Evolutionary conservation across 2,888 invertebrate genomes (phyloP), one percentile per base, ranked within the genome.

Genomic region (Zygothrica quintamaculata): DNA sequence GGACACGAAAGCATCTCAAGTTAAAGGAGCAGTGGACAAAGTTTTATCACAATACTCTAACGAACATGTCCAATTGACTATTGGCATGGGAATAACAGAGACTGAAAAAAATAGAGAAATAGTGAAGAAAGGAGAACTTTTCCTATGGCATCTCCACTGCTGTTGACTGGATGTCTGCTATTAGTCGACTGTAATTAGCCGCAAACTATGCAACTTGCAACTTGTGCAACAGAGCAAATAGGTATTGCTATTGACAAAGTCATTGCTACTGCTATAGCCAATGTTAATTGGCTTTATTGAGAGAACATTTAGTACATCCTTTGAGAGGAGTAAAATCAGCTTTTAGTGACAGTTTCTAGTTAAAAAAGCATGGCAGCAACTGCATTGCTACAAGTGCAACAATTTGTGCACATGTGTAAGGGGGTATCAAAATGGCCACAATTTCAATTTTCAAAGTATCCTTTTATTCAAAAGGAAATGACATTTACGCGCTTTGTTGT

Each of bases 401-500:
- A 29, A 1, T 43, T 29, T 39, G 15, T 11, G 13, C 31, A 16
- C 37, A 39, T 46, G 12, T 18, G 16, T 44, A 46, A 44, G 39
- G 44, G 46, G 34, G 57, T 56, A 65, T 60, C 61, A 55, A 71
- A 74, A 77, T 74, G 68, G 73, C 82, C 82, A 75, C 82, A 84
- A 82, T 84, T 82, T 82, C 79, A 84, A 82, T 82, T n/a, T 79
- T 84, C 82, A 84, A 82, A 84, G 85, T 84, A 82, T 84, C 85
- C 84, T 82, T 82, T 82, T 84, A 84, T 85, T 79, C 71, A 65
- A 84, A 82, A 79, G 85, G 82, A 82, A 82, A 84, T 82, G 82
- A 84, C 85, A 84, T 82, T 82, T 82, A 82, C 82, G 82, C 82
- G 82, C 82, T 84, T 82, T 82, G 85, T 82, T 84, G 85, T 84